Conservation (phyloP, 2,888 invertebrate species). For the Elysia crispata region DNA sequence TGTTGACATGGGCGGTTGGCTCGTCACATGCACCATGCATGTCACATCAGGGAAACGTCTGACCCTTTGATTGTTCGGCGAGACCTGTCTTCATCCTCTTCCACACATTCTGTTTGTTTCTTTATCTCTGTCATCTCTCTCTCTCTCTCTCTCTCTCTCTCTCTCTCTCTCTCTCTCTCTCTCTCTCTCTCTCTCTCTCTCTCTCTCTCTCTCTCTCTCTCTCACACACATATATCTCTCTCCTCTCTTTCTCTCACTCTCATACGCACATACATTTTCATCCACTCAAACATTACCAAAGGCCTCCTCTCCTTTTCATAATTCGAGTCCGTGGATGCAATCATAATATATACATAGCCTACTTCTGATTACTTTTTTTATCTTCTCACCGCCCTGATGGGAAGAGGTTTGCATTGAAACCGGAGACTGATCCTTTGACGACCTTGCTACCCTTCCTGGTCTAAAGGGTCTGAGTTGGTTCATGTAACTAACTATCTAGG, state of each 20-base stretch:
- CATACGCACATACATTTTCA: too few species aligned
- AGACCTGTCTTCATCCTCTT: not conserved
- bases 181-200: not conserved
- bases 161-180: not conserved
- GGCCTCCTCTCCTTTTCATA: too few species aligned
- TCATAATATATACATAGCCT: too few species aligned
- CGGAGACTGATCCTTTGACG: too few species aligned
- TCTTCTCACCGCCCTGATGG: too few species aligned
- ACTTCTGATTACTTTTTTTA: too few species aligned
- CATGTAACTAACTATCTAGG: too few species aligned
- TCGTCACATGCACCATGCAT: not conserved
- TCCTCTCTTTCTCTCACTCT: constrained; percentile 10
- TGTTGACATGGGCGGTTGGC: not conserved
- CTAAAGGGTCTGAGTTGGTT: too few species aligned
- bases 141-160: not conserved
- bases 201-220: constrained; percentile 28
- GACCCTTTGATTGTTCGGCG: not conserved
- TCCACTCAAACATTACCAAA: too few species aligned
- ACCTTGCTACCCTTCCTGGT: too few species aligned
- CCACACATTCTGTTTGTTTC: not conserved
- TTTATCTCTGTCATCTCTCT: not conserved
- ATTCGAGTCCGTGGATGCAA: too few species aligned
- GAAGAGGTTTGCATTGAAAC: too few species aligned
- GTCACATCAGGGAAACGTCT: not conserved
- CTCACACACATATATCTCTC: constrained; percentile 12